Percentiles rank a stretch among this genome's conserved stretches.
Evolutionary conservation across 2,113 vertebrate species (phyloP).

Genomic region (Takifugu bimaculatus): DNA sequence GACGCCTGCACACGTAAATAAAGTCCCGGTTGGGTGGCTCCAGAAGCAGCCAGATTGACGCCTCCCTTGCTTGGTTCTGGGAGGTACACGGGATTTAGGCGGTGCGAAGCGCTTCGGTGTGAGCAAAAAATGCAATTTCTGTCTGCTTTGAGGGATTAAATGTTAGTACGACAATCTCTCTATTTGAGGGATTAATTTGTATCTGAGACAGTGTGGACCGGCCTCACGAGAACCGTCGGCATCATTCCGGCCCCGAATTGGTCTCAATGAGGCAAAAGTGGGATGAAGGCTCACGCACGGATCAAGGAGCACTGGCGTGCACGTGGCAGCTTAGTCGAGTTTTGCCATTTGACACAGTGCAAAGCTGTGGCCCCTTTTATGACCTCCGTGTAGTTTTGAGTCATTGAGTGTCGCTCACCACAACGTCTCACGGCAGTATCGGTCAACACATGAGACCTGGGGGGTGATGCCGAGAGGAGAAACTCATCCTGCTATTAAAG

Average conservation of each 20-base stretch:
- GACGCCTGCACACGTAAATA: conserved; percentile 40
- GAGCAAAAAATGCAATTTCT: background rate
- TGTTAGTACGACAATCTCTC: background rate
- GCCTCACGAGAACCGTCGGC: too few species aligned
- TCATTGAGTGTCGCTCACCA: conserved; percentile 35
- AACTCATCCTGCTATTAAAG: conserved; percentile 58
- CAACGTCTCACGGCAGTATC: conserved; percentile 46
- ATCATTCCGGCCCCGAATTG: background rate
- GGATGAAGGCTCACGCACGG: background rate
- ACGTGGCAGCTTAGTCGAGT: background rate
- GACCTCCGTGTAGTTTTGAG: conserved; percentile 35
- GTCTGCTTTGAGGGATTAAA: background rate
- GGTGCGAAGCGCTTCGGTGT: background rate
- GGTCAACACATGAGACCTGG: conserved; percentile 34
- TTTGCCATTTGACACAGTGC: conserved; percentile 12
- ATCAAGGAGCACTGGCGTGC: too few species aligned
- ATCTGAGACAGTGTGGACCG: conserved; percentile 14
- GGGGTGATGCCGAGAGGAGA: conserved; percentile 35
- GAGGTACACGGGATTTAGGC: background rate
- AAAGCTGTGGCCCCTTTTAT: conserved; percentile 28
- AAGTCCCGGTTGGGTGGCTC: conserved; percentile 36
- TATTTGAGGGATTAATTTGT: conserved; percentile 13
- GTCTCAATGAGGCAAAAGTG: too few species aligned
- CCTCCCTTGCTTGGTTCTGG: conserved; percentile 22
- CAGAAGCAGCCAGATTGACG: conserved; percentile 35